Conservation (phyloP, 2,797 vertebrate species). For the Jordanella pulchra region DNA sequence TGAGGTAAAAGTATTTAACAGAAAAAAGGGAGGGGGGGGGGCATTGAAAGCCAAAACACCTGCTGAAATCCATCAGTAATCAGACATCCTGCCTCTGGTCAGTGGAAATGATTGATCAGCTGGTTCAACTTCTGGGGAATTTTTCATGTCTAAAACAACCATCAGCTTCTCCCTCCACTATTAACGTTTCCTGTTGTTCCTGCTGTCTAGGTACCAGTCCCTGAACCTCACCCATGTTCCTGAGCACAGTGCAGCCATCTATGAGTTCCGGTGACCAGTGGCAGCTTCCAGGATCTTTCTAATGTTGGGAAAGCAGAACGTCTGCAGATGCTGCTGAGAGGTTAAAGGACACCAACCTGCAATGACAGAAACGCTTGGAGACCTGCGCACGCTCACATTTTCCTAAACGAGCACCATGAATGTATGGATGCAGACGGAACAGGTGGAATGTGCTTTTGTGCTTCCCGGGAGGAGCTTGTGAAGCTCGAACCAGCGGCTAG, state of each 20-base stretch:
- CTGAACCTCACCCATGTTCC: constrained; percentile 96
- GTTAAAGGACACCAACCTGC: constrained; percentile 19
- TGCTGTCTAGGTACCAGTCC: constrained; percentile 91
- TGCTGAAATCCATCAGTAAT: too few relatives aligned
- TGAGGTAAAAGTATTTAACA: too few relatives aligned
- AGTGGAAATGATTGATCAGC: too few relatives aligned
- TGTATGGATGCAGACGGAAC: constrained; percentile 43
- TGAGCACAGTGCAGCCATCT: constrained; percentile 98
- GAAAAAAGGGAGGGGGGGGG: too few relatives aligned
- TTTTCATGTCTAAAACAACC: too few relatives aligned
- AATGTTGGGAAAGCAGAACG: constrained; percentile 55
- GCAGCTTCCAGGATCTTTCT: constrained; percentile 51
- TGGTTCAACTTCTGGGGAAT: too few relatives aligned
- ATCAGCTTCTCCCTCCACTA: too few relatives aligned
- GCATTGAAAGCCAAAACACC: too few relatives aligned
- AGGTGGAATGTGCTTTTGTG: constrained; percentile 25
- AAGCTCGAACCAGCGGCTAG: constrained; percentile 51
- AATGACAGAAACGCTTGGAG: constrained; percentile 25
- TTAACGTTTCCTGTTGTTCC: constrained; percentile 1
- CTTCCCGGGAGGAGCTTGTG: constrained; percentile 47
- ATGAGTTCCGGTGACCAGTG: constrained; percentile 96
- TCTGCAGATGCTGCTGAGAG: constrained; percentile 63
- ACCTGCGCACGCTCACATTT: constrained; percentile 33
- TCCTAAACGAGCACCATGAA: constrained; percentile 36
- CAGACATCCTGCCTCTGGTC: too few relatives aligned